phyloP scores from a whole-genome alignment of 2,797 vertebrate species.

The Sebastes melanostomus region DNA sequence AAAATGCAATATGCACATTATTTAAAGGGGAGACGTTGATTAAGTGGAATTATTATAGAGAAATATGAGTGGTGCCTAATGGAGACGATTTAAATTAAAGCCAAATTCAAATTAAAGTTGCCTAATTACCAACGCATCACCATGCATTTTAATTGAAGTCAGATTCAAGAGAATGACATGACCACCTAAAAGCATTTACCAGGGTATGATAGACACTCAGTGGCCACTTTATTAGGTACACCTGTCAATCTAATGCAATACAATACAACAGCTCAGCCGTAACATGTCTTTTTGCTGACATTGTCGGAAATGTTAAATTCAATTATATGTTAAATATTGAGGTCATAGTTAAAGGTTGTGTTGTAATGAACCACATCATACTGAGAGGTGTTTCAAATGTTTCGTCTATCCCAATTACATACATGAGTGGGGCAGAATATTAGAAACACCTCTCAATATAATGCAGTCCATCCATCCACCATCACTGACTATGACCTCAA shows the following conservation, averaged over 20 bases:
- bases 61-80: neutral
- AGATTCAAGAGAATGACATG: neutral
- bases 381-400: neutral
- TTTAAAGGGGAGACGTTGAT: neutral
- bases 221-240: neutral
- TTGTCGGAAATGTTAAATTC: neutral
- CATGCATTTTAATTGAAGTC: neutral
- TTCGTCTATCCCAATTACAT: neutral
- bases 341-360: neutral
- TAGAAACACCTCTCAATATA: neutral
- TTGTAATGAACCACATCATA: neutral
- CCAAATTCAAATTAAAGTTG: constrained; percentile 24
- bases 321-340: neutral
- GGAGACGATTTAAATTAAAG: constrained; percentile 10
- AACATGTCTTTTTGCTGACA: neutral
- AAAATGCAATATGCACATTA: neutral
- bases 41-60: neutral
- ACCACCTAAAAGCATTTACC: neutral
- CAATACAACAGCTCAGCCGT: neutral
- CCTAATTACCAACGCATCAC: neutral
- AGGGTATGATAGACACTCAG: neutral
- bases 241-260: neutral
- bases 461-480: neutral
- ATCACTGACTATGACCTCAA: neutral
- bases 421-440: neutral